Percentiles rank a stretch among this genome's conserved stretches.
Evolutionary conservation across 2,888 invertebrate species (phyloP).

Genomic region (Mesochorus sp.): DNA sequence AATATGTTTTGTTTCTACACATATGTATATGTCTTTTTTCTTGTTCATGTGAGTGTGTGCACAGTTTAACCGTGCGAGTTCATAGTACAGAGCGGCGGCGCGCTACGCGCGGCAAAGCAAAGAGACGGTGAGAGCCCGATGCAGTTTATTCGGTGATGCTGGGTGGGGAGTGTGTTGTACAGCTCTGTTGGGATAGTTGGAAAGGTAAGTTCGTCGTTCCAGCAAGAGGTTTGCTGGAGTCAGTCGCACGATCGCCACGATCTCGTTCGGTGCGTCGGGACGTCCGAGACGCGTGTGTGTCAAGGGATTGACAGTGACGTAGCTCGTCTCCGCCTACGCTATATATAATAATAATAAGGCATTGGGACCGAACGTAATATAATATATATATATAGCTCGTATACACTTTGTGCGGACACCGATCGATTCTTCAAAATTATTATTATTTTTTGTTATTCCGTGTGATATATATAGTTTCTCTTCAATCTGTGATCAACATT

Average conservation of each 20-base stretch:
- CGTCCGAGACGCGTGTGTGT: slow-evolving; percentile 55
- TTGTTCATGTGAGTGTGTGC: too few relatives aligned
- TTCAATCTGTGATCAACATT: not conserved
- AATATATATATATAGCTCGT: too few relatives aligned
- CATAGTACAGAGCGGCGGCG: slow-evolving; percentile 29
- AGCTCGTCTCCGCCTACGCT: slow-evolving; percentile 54
- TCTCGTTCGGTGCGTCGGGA: slow-evolving; percentile 75
- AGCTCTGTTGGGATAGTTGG: slow-evolving; percentile 47
- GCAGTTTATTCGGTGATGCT: slow-evolving; percentile 71
- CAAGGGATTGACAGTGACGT: slow-evolving; percentile 58
- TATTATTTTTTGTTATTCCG: not conserved
- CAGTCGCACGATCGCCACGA: slow-evolving; percentile 80
- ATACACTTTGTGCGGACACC: slow-evolving; percentile 4
- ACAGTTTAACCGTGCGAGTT: slow-evolving; percentile 18
- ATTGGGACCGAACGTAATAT: too few relatives aligned
- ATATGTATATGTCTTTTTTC: slow-evolving; percentile 23
- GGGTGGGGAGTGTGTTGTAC: slow-evolving; percentile 54
- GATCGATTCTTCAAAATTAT: not conserved
- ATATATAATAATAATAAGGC: not conserved
- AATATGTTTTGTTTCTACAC: too few relatives aligned
- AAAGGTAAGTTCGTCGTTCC: slow-evolving; percentile 71
- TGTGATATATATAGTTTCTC: not conserved
- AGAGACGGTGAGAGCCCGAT: slow-evolving; percentile 69
- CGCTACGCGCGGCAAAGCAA: slow-evolving; percentile 58
- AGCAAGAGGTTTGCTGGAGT: slow-evolving; percentile 73